Evolutionary conservation across 2,888 invertebrate genomes (phyloP).

Genomic region (Drosophila neotestacea): DNA sequence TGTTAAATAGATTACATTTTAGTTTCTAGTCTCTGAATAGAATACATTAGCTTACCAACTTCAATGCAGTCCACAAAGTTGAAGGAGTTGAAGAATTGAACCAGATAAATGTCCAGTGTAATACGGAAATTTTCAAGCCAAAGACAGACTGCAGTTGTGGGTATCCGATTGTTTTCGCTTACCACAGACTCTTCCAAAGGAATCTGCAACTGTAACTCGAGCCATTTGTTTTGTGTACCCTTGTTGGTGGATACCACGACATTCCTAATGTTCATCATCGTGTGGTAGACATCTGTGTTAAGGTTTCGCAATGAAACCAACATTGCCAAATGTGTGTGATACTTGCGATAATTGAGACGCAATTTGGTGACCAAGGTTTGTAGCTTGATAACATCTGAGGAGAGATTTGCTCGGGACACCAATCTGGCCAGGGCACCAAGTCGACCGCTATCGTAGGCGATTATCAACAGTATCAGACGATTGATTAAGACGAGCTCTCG

Average conservation of each 20-base stretch:
- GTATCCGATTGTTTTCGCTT: constrained; percentile 3
- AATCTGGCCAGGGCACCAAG: constrained; percentile 41
- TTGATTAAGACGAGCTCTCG: constrained; percentile 68
- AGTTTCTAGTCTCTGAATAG: not conserved
- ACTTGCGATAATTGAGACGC: constrained; percentile 53
- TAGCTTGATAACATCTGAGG: constrained; percentile 64
- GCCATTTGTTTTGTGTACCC: constrained; percentile 71
- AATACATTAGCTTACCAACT: constrained; percentile 33
- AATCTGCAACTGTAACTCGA: constrained; percentile 78
- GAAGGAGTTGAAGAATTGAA: constrained; percentile 79
- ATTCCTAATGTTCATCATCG: constrained; percentile 60
- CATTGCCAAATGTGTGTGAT: constrained; percentile 60
- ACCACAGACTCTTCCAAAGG: constrained; percentile 41
- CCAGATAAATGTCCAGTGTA: constrained; percentile 66
- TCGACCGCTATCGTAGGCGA: constrained; percentile 36
- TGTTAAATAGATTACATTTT: too few relatives aligned
- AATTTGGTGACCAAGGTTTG: constrained; percentile 66
- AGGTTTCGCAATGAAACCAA: constrained; percentile 63
- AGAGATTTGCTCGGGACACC: constrained; percentile 38
- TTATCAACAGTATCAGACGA: constrained; percentile 54
- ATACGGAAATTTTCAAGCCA: constrained; percentile 80
- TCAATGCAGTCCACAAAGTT: constrained; percentile 34
- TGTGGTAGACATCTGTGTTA: constrained; percentile 64
- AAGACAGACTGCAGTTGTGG: constrained; percentile 67
- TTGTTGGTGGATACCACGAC: constrained; percentile 61